Evolutionary conservation across 2,888 invertebrate genomes (phyloP).

Genomic region (Ernsta delagoae): DNA sequence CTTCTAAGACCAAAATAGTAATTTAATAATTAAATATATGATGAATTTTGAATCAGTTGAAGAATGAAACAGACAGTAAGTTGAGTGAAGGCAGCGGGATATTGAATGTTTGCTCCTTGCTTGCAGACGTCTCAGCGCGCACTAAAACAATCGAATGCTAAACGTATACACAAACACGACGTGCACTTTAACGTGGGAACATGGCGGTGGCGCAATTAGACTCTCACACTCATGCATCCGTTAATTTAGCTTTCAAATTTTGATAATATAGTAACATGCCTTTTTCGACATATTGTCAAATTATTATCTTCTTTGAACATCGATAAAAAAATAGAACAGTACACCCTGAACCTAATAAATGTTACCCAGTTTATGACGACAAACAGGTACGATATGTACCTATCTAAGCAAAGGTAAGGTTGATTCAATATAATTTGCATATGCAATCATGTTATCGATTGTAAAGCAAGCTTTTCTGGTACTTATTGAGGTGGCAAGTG

Average conservation of each 20-base stretch:
- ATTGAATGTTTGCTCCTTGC: slow-evolving; percentile 74
- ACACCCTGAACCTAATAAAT: background rate
- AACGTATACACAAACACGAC: slow-evolving; percentile 79
- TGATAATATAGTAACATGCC: background rate
- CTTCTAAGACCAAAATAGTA: background rate
- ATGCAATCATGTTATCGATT: slow-evolving; percentile 5
- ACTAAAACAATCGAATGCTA: slow-evolving; percentile 85
- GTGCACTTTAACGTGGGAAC: slow-evolving; percentile 82
- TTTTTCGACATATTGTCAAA: background rate
- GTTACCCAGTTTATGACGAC: slow-evolving; percentile 18
- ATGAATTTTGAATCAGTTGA: slow-evolving; percentile 4
- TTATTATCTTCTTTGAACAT: background rate
- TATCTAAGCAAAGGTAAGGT: slow-evolving; percentile 17
- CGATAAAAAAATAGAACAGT: background rate
- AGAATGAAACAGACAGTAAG: slow-evolving; percentile 36
- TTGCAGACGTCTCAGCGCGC: slow-evolving; percentile 72
- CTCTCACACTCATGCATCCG: slow-evolving; percentile 46
- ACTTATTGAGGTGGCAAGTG: slow-evolving; percentile 37
- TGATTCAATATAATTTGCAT: slow-evolving; percentile 19
- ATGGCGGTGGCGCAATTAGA: slow-evolving; percentile 77
- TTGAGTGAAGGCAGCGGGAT: slow-evolving; percentile 55
- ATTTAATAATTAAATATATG: background rate
- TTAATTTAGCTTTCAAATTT: slow-evolving; percentile 54
- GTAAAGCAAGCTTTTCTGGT: slow-evolving; percentile 17
- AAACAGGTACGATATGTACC: slow-evolving; percentile 17